A percentile compares a stretch with the other conserved stretches of the same genome.
These are phyloP conservation scores for Megalops cyprinoides DNA, from an alignment of 2,797 vertebrate genomes.

Conservation along the genomic window DNA sequence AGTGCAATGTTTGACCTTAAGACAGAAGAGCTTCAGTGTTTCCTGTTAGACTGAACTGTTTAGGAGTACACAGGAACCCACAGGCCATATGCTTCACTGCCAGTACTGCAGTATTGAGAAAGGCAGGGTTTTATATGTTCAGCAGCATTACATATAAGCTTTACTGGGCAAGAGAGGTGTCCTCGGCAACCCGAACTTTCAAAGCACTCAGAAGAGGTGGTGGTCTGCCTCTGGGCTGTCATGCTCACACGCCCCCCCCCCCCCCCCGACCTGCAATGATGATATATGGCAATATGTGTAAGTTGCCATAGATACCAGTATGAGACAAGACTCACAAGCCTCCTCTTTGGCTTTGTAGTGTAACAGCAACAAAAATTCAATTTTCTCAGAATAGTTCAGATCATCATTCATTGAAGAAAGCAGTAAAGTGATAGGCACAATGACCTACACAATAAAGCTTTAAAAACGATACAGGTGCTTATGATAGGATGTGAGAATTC, in stretches of 20 bases:
- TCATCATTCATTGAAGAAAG: too few relatives aligned
- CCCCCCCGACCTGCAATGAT: not conserved
- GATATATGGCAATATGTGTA: not conserved
- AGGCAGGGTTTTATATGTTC: not conserved
- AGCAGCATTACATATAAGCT: not conserved
- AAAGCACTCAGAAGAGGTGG: not conserved
- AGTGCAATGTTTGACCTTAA: not conserved
- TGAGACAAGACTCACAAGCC: not conserved
- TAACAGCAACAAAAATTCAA: too few relatives aligned
- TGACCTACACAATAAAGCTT: too few relatives aligned
- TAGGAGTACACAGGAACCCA: not conserved
- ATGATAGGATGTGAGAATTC: not conserved
- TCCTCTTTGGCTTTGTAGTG: too few relatives aligned
- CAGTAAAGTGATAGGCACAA: too few relatives aligned
- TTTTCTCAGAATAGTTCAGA: too few relatives aligned
- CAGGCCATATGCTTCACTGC: not conserved
- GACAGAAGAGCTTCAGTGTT: not conserved
- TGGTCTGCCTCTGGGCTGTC: too few relatives aligned
- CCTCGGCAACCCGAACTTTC: not conserved
- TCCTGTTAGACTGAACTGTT: not conserved
- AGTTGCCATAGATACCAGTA: not conserved
- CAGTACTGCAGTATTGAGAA: not conserved
- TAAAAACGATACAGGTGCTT: too few relatives aligned
- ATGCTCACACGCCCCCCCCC: not conserved
- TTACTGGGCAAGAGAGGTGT: not conserved